phyloP scores from a whole-genome alignment of 2,888 invertebrate genomes.

The Diaprepes abbreviatus region DNA sequence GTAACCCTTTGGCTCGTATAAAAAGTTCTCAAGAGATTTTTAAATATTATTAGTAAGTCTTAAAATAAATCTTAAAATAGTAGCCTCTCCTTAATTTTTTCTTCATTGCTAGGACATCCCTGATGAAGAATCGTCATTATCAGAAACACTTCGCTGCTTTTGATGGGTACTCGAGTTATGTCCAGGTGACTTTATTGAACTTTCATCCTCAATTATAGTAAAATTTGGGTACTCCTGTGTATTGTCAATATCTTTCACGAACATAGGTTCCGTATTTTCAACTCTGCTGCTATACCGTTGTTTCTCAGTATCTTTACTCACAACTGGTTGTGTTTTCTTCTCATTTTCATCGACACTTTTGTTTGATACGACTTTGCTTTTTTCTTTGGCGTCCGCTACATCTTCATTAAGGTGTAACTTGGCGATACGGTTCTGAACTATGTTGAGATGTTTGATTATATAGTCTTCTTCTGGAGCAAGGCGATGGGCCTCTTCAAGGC shows the following conservation, averaged over 20 bases:
- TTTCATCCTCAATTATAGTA: conserved; percentile 29
- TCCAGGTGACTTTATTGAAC: background rate
- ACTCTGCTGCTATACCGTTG: conserved; percentile 66
- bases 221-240: conserved; percentile 54
- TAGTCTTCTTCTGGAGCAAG: conserved; percentile 93
- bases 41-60: conserved; percentile 28
- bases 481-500: conserved; percentile 83
- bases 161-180: conserved; percentile 50
- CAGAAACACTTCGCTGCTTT: conserved; percentile 57
- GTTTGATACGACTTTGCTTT: conserved; percentile 64
- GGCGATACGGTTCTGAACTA: conserved; percentile 81
- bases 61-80: conserved; percentile 27
- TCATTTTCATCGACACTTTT: conserved; percentile 65
- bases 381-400: conserved; percentile 59
- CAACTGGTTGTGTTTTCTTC: conserved; percentile 64
- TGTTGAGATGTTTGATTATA: conserved; percentile 89
- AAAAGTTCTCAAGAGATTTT: conserved; percentile 33
- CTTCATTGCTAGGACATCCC: conserved; percentile 67
- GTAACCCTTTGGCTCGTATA: conserved; percentile 34
- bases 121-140: conserved; percentile 68
- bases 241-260: conserved; percentile 65
- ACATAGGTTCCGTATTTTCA: conserved; percentile 67
- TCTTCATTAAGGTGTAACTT: conserved; percentile 64
- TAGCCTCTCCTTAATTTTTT: conserved; percentile 17
- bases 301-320: conserved; percentile 65